Evolutionary conservation across 2,888 invertebrate species (phyloP).

Genomic region (Himalopsyche tibetana): DNA sequence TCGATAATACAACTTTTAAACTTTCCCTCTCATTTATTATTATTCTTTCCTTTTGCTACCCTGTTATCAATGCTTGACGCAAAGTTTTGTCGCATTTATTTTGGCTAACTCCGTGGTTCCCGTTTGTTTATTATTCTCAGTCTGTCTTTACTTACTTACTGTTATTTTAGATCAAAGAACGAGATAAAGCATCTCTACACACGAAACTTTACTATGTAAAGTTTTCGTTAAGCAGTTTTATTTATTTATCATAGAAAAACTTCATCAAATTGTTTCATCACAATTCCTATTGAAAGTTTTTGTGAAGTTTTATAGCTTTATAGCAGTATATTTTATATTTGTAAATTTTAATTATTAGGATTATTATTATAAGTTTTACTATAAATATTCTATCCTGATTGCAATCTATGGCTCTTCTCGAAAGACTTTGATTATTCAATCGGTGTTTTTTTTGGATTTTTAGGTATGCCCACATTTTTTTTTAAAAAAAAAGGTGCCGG

Average conservation of each 20-base stretch:
- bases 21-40: slow-evolving; percentile 50
- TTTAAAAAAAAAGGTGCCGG: too few relatives aligned
- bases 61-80: slow-evolving; percentile 56
- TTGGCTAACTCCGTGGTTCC: slow-evolving; percentile 41
- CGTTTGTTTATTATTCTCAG: slow-evolving; percentile 51
- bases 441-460: too few relatives aligned
- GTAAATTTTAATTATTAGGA: too few relatives aligned
- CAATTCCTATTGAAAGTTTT: too few relatives aligned
- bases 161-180: slow-evolving; percentile 59
- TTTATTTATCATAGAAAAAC: not conserved
- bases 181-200: slow-evolving; percentile 50
- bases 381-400: too few relatives aligned
- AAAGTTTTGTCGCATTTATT: slow-evolving; percentile 44
- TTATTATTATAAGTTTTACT: too few relatives aligned
- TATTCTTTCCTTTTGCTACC: slow-evolving; percentile 51
- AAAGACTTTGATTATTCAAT: too few relatives aligned
- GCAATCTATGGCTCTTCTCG: too few relatives aligned
- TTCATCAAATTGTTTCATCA: not conserved
- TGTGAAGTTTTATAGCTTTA: too few relatives aligned
- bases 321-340: too few relatives aligned
- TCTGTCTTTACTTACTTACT: slow-evolving; percentile 41
- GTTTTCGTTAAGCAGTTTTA: not conserved
- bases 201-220: slow-evolving; percentile 36
- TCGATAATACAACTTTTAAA: slow-evolving; percentile 53
- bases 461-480: too few relatives aligned